Evolutionary conservation across 2,113 vertebrate genomes (phyloP).

Genomic region (cat (Felis catus)): F.catus_Fca126_mat1.0 CM031412.1:2981001-2981500

Average conservation of each 20-base stretch:
- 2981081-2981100: neutral
- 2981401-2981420: neutral
- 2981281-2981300: neutral
- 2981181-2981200: neutral
- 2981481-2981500: neutral
- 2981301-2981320: neutral
- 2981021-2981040: too few relatives aligned
- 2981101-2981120: neutral
- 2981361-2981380: neutral
- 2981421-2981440: too few relatives aligned
- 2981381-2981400: neutral
- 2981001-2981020: too few relatives aligned
- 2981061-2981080: too few relatives aligned
- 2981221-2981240: rapidly evolving
- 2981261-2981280: neutral
- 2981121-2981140: neutral
- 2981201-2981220: neutral
- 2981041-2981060: too few relatives aligned
- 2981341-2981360: neutral
- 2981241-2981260: neutral
- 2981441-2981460: neutral
- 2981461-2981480: neutral
- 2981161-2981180: neutral
- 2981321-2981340: too few relatives aligned
- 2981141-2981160: neutral